Evolutionary conservation across 35 echinoderm and acorn worm genomes (phyloP), one percentile per base, ranked within the genome.

Genomic region (Antedon bifida): DNA sequence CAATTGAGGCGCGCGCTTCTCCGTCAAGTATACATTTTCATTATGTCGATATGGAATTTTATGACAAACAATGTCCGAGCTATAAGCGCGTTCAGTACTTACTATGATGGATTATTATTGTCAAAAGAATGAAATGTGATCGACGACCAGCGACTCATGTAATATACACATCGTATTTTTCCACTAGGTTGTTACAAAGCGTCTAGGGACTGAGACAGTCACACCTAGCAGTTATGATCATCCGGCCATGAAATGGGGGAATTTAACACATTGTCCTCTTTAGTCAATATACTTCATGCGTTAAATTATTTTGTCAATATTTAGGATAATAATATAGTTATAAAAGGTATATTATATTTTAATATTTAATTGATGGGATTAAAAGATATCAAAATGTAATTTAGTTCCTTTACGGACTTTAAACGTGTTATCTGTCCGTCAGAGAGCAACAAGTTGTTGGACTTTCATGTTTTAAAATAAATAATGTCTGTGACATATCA

Each of bases 111-210:
- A 64, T 64, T 64, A 64, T 64, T 64, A 64, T 64, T 64, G 51
- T 64, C 51, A 64, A 64, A 64, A 64, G 51, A 64, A 64, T 64
- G 51, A 64, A 64, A 64, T 64, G 51, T 64, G 51, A 64, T 64
- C 51, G 26, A 64, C 51, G 51, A 64, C 51, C 51, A 64, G 51
- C 51, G 51, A 64, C 51, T 64, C 51, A 64, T 64, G 7, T 64
- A 64, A 64, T 64, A 64, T 64, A 64, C 51, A 64, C 51, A 64
- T 64, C 51, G 51, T 64, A 64, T 64, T 64, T 64, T 64, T 64
- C 51, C 39, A 64, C 5, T 64, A 64, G 51, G 51, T 21, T 12
- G 51, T 16, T 19, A 64, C 51, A 64, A 64, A 64, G 51, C 51
- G 51, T 64, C 51, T 5, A 64, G 51, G 51, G 51, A 64, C 51